These are phyloP conservation scores for Caenorhabditis auriculariae DNA, from an alignment of 2,888 invertebrate genomes.

Conservation along the genomic window DNA sequence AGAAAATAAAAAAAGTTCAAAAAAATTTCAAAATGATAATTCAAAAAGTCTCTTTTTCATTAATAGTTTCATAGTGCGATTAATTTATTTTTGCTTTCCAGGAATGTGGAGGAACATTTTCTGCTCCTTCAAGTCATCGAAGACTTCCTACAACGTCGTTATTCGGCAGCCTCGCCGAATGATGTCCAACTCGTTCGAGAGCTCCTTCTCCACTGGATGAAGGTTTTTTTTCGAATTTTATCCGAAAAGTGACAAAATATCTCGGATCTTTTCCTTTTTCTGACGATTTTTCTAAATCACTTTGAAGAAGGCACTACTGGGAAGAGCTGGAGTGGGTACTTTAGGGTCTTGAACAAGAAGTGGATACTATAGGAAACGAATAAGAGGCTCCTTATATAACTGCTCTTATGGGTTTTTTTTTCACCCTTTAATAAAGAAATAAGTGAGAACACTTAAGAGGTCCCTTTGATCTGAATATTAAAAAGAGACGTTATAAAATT, in stretches of 20 bases:
- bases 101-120: constrained; percentile 63
- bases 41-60: not conserved
- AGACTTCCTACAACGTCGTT: constrained; percentile 59
- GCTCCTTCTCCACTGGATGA: constrained; percentile 42
- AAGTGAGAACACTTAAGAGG: too few species aligned
- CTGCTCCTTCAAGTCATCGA: constrained; percentile 67
- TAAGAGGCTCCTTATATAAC: too few species aligned
- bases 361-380: too few species aligned
- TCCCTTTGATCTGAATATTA: too few species aligned
- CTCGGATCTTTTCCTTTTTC: not conserved
- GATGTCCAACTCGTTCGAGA: constrained; percentile 28
- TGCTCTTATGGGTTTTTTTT: too few species aligned
- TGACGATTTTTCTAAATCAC: not conserved
- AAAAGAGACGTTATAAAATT: too few species aligned
- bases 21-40: too few species aligned
- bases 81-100: constrained; percentile 8
- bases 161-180: constrained; percentile 8
- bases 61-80: not conserved
- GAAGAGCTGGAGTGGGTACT: not conserved
- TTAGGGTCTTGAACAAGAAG: too few species aligned
- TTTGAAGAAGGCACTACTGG: not conserved
- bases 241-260: not conserved
- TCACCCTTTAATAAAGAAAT: too few species aligned
- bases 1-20: too few species aligned
- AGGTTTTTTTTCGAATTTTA: constrained; percentile 11